Evolutionary conservation across 2,113 vertebrate species (phyloP).

Genomic region (Mormoops blainvillei): DNA sequence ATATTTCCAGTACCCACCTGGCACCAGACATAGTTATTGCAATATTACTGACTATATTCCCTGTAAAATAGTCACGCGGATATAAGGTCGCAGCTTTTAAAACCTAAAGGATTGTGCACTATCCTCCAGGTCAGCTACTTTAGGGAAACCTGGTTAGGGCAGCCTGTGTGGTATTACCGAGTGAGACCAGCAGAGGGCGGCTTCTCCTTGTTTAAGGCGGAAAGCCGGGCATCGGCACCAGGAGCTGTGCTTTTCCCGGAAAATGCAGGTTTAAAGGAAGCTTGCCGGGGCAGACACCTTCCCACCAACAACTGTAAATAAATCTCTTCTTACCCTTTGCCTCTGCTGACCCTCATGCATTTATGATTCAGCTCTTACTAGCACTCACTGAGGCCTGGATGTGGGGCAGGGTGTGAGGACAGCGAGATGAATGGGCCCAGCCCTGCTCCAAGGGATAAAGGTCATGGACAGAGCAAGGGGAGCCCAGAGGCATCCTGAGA

Average conservation of each 20-base stretch:
- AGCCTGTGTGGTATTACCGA: not conserved
- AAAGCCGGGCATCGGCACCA: not conserved
- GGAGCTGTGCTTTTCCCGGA: not conserved
- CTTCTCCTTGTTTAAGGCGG: constrained; percentile 58
- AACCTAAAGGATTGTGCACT: not conserved
- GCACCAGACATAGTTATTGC: not conserved
- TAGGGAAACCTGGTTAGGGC: not conserved
- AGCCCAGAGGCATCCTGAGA: too few species aligned
- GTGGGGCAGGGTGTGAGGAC: too few species aligned
- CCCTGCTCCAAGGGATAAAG: not conserved
- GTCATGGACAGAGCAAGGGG: not conserved
- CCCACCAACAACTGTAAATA: not conserved
- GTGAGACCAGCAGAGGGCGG: constrained; percentile 78
- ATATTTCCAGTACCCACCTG: not conserved
- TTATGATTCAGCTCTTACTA: not conserved
- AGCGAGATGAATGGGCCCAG: rapidly evolving
- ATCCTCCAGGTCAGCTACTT: rapidly evolving
- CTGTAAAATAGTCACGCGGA: not conserved
- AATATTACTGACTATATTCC: not conserved
- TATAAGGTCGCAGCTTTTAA: rapidly evolving
- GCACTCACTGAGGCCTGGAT: not conserved
- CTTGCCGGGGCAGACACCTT: not conserved
- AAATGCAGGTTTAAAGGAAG: not conserved
- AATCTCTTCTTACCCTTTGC: not conserved
- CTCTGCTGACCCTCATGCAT: not conserved